phyloP scores from a whole-genome alignment of 2,888 invertebrate genomes.

The Drosophila ustulata region DNA sequence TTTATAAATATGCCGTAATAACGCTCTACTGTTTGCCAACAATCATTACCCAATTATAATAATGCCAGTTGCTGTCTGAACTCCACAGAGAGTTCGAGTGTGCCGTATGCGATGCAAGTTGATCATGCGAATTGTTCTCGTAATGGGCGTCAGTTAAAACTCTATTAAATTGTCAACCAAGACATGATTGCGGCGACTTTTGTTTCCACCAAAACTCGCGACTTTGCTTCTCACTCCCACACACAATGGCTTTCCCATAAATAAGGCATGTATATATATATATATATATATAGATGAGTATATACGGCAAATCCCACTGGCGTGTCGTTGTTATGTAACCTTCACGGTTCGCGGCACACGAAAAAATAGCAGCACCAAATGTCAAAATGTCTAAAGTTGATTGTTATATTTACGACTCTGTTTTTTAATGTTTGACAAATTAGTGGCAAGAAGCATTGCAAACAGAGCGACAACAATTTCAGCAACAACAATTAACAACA shows the following conservation, averaged over 20 bases:
- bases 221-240: constrained; percentile 42
- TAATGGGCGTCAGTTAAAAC: constrained; percentile 14
- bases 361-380: constrained; percentile 60
- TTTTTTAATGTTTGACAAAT: constrained; percentile 76
- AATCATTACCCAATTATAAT: constrained; percentile 11
- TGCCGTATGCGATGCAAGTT: constrained; percentile 2
- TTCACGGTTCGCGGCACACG: constrained; percentile 66
- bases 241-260: constrained; percentile 7
- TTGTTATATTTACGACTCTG: constrained; percentile 79
- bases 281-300: constrained; percentile 13
- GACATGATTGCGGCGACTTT: constrained; percentile 20
- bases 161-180: constrained; percentile 30
- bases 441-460: constrained; percentile 63
- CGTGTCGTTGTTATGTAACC: constrained; percentile 42
- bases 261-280: constrained; percentile 6
- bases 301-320: constrained; percentile 7
- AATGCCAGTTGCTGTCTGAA: constrained; percentile 3
- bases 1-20: not conserved
- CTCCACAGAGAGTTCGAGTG: not conserved
- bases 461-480: constrained; percentile 43
- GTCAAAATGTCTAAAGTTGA: constrained; percentile 74
- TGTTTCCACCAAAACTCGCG: constrained; percentile 20
- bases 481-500: constrained; percentile 39
- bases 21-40: not conserved
- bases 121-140: constrained; percentile 9